A percentile compares a stretch with the other conserved stretches of the same genome.
These are phyloP conservation scores for Drosophila ananassae DNA, from an alignment of 1,140 invertebrate genomes.

Conservation along the genomic window DNA sequence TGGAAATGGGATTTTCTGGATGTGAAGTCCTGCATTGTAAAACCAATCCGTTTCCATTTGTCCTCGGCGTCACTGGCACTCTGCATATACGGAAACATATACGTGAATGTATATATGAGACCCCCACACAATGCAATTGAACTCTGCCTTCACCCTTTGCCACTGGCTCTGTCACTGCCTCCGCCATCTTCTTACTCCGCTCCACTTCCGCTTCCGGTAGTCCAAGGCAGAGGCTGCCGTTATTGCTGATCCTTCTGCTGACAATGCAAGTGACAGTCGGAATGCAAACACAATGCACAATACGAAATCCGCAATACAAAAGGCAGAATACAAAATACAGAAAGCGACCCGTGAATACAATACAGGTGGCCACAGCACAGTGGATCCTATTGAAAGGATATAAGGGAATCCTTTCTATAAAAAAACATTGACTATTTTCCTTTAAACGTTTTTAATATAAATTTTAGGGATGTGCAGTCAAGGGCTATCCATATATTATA, in stretches of 20 bases:
- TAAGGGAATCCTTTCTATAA: background rate
- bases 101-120: background rate
- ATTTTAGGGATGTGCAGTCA: background rate
- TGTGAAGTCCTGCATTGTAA: conserved; percentile 55
- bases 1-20: conserved; percentile 54
- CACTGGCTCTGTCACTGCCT: conserved; percentile 3
- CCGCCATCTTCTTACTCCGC: background rate
- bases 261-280: conserved; percentile 69
- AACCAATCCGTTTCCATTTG: conserved; percentile 73
- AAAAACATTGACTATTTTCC: background rate
- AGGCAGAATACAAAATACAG: conserved; percentile 43
- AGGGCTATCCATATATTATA: background rate
- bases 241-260: conserved; percentile 51
- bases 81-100: conserved; percentile 5
- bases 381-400: conserved; percentile 13
- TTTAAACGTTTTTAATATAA: too few species aligned
- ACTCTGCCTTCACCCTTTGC: conserved; percentile 39
- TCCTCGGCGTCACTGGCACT: conserved; percentile 50
- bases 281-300: conserved; percentile 66
- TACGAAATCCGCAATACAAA: conserved; percentile 31
- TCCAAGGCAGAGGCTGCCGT: background rate
- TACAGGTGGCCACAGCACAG: conserved; percentile 40
- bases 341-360: conserved; percentile 37
- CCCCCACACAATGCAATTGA: conserved; percentile 47
- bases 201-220: conserved; percentile 38